A percentile compares a stretch with the other conserved stretches of the same genome.
phyloP scores from a whole-genome alignment of 2,113 vertebrate genomes.

The Sorex fumeus region DNA sequence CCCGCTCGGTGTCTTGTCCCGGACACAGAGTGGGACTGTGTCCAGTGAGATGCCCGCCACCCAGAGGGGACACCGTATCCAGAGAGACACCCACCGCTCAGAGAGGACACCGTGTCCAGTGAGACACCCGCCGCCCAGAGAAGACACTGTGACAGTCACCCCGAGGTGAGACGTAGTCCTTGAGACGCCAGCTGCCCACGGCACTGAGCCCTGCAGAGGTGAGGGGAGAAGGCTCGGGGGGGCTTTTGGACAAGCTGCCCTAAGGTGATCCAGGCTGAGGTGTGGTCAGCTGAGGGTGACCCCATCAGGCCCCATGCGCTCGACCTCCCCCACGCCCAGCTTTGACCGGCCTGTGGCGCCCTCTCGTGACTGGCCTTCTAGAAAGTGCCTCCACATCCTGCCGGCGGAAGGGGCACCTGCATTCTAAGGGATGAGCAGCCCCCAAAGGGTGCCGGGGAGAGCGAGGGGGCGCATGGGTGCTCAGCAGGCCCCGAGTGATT shows the following conservation, averaged over 20 bases:
- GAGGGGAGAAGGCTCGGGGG: no score
- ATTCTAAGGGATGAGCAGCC: not conserved
- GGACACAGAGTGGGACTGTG: no score
- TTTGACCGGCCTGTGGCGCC: rapidly evolving
- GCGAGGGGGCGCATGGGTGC: not conserved
- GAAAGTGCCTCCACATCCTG: rapidly evolving
- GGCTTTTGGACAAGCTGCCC: not conserved
- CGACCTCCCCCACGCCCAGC: rapidly evolving
- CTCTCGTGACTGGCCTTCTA: not conserved
- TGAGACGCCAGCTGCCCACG: no score
- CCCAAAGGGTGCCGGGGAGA: not conserved
- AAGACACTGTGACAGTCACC: no score
- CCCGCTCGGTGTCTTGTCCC: no score
- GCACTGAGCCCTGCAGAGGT: no score
- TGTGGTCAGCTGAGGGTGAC: not conserved
- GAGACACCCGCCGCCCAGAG: not conserved
- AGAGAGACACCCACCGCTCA: not conserved
- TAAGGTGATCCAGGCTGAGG: not conserved
- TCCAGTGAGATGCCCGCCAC: no score
- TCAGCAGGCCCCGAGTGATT: not conserved
- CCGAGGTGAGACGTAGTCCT: no score
- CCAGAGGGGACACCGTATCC: no score
- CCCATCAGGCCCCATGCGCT: rapidly evolving
- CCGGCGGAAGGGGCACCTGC: not conserved
- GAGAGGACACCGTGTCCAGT: not conserved